Conservation (phyloP, 2,797 vertebrate species). For the Manis javanica region DNA sequence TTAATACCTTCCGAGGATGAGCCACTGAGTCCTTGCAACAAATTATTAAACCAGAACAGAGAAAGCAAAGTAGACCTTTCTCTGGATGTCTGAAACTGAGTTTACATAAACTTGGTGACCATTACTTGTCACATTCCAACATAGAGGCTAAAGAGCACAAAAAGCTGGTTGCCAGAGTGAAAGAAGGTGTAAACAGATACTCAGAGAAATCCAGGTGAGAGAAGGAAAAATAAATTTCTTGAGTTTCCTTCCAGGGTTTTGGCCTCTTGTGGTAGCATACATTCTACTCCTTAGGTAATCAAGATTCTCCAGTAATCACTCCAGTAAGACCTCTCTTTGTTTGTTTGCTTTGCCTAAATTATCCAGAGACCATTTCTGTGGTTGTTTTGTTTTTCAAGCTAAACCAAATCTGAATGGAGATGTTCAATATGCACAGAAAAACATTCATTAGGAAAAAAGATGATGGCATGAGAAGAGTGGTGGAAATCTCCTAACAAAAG, state of each 20-base stretch:
- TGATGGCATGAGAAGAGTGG: too few species aligned
- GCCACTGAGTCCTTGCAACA: not conserved
- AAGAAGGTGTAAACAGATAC: not conserved
- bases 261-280: not conserved
- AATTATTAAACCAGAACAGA: not conserved
- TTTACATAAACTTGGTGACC: not conserved
- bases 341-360: not conserved
- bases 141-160: not conserved
- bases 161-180: not conserved
- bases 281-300: not conserved
- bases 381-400: not conserved
- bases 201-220: not conserved
- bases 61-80: not conserved
- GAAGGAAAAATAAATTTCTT: not conserved
- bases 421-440: not conserved
- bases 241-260: not conserved
- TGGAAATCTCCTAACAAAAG: too few species aligned
- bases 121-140: not conserved
- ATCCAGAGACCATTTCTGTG: not conserved
- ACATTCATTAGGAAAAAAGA: not conserved
- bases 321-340: not conserved
- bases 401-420: not conserved
- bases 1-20: not conserved
- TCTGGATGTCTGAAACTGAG: not conserved
- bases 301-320: not conserved